Percentiles rank a stretch among this genome's conserved stretches.
Evolutionary conservation across 2,888 invertebrate genomes (phyloP).

Genomic region (Drosophila limbata): DNA sequence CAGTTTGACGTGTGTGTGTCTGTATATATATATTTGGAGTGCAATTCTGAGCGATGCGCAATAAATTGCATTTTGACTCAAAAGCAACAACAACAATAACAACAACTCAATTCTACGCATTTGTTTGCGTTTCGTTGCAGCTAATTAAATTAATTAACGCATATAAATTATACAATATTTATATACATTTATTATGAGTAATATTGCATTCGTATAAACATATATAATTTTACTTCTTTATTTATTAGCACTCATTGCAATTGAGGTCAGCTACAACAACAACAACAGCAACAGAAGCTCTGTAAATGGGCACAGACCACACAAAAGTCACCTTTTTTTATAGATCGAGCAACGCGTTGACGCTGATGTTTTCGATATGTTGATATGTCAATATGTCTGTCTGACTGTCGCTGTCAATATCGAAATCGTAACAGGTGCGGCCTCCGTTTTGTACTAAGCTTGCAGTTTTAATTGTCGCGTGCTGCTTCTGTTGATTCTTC

Average conservation of each 20-base stretch:
- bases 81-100: conserved; percentile 13
- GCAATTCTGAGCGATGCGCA: conserved; percentile 68
- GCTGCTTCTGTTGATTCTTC: conserved; percentile 16
- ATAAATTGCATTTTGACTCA: conserved; percentile 68
- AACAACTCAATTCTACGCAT: background rate
- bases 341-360: conserved; percentile 29
- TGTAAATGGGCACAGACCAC: conserved; percentile 55
- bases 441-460: conserved; percentile 33
- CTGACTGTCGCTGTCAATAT: conserved; percentile 38
- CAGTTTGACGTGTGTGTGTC: conserved; percentile 60
- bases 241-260: conserved; percentile 50
- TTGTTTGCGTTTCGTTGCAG: conserved; percentile 28
- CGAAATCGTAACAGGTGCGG: conserved; percentile 63
- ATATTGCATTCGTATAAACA: conserved; percentile 17
- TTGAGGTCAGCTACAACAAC: conserved; percentile 45
- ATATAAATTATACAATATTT: conserved; percentile 48
- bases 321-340: conserved; percentile 38
- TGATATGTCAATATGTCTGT: conserved; percentile 25
- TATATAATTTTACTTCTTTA: conserved; percentile 33
- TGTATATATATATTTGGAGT: conserved; percentile 36
- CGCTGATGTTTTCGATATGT: conserved; percentile 36
- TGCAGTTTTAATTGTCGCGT: conserved; percentile 46
- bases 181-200: conserved; percentile 30
- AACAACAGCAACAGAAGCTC: conserved; percentile 41
- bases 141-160: conserved; percentile 66